Evolutionary conservation across 2,888 invertebrate species (phyloP).

Genomic region (Frankliniella fusca): DNA sequence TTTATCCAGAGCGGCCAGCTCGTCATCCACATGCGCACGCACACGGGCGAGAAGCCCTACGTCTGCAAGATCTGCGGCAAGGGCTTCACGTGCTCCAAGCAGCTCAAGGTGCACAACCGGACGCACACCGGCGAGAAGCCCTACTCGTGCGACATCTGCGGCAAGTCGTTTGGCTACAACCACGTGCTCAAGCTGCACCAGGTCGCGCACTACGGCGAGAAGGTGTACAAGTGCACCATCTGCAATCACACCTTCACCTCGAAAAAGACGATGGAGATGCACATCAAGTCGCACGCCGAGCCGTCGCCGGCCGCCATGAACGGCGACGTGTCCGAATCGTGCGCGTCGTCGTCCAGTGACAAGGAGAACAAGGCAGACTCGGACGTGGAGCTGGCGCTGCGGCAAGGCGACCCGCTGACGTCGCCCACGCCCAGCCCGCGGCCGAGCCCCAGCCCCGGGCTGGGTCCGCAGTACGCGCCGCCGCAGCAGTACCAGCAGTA

Average conservation of each 20-base stretch:
- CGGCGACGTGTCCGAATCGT: slow-evolving; percentile 47
- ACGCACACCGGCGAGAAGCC: slow-evolving; percentile 90
- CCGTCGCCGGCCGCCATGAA: slow-evolving; percentile 40
- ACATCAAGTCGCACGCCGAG: slow-evolving; percentile 74
- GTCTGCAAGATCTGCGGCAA: slow-evolving; percentile 76
- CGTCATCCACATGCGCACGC: slow-evolving; percentile 85
- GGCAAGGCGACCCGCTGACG: slow-evolving; percentile 6
- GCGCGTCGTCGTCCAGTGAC: slow-evolving; percentile 44
- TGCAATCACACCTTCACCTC: slow-evolving; percentile 88
- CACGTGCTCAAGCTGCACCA: slow-evolving; percentile 85
- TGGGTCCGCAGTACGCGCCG: slow-evolving; percentile 31
- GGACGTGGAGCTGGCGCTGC: slow-evolving; percentile 44
- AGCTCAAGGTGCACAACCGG: slow-evolving; percentile 83
- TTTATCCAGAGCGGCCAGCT: slow-evolving; percentile 88
- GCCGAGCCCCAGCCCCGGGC: slow-evolving; percentile 27
- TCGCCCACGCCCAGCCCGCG: slow-evolving; percentile 27
- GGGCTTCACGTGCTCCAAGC: slow-evolving; percentile 88
- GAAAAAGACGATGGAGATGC: slow-evolving; percentile 85
- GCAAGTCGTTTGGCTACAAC: slow-evolving; percentile 86
- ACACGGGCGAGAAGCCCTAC: slow-evolving; percentile 84
- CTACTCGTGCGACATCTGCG: slow-evolving; percentile 86
- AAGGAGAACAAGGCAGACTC: slow-evolving; percentile 52
- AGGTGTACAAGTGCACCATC: slow-evolving; percentile 87
- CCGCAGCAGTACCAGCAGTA: slow-evolving; percentile 32
- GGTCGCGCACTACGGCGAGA: slow-evolving; percentile 86